These are phyloP conservation scores for Gryllus bimaculatus DNA, from an alignment of 1,140 invertebrate genomes.

Conservation along the genomic window DNA sequence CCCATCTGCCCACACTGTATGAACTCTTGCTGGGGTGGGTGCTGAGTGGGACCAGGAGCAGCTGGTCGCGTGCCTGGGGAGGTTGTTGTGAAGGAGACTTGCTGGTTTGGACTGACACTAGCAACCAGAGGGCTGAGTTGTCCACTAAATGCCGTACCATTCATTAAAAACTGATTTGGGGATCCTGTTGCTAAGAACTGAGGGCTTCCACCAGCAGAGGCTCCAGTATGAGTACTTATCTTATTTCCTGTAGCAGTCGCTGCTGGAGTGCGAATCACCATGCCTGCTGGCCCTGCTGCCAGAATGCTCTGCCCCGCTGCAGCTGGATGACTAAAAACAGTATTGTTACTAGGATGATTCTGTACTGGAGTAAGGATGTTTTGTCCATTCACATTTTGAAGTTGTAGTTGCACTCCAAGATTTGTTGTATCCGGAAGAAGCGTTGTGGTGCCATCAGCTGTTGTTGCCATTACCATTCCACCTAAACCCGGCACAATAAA, in stretches of 20 bases:
- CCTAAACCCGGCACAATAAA: conserved; percentile 71
- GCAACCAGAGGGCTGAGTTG: conserved; percentile 68
- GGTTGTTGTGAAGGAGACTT: conserved; percentile 50
- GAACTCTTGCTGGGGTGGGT: conserved; percentile 42
- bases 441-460: conserved; percentile 53
- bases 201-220: conserved; percentile 46
- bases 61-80: conserved; percentile 32
- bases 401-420: conserved; percentile 60
- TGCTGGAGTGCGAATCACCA: conserved; percentile 63
- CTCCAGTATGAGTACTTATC: conserved; percentile 39
- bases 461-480: conserved; percentile 57
- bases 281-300: conserved; percentile 57
- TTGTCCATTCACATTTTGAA: conserved; percentile 69
- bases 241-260: conserved; percentile 51
- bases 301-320: conserved; percentile 51
- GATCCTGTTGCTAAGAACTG: conserved; percentile 16
- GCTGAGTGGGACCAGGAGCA: background rate
- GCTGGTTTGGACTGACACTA: conserved; percentile 59
- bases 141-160: conserved; percentile 51
- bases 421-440: conserved; percentile 56
- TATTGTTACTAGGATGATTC: conserved; percentile 38
- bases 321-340: conserved; percentile 38
- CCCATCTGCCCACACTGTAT: conserved; percentile 57
- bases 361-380: conserved; percentile 66
- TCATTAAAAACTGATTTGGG: conserved; percentile 55